Evolutionary conservation across 2,888 invertebrate genomes (phyloP).

Genomic region (Lepidocyrtoides sp.): DNA sequence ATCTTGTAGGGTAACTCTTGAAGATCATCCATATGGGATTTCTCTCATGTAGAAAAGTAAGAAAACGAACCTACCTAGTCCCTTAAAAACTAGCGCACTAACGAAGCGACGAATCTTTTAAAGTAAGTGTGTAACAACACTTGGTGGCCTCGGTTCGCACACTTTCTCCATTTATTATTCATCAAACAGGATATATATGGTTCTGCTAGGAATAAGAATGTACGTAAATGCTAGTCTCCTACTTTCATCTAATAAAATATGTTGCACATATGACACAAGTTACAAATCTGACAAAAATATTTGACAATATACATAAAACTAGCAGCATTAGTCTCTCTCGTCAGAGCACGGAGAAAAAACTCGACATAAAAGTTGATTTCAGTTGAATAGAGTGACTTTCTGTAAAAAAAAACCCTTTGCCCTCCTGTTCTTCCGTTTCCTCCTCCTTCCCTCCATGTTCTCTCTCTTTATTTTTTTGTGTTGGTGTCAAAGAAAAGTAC

Average conservation of each 20-base stretch:
- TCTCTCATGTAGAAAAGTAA: no score
- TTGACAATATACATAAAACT: not conserved
- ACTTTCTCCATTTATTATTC: conserved; percentile 48
- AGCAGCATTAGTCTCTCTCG: not conserved
- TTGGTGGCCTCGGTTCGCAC: no score
- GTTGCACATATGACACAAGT: conserved; percentile 25
- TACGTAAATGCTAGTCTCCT: conserved; percentile 27
- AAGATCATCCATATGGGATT: no score
- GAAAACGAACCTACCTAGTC: no score
- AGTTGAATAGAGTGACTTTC: not conserved
- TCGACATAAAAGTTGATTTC: not conserved
- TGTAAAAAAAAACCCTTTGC: conserved; percentile 1
- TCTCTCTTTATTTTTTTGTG: not conserved
- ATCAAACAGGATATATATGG: not conserved
- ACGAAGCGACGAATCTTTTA: no score
- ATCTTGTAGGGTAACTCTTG: no score
- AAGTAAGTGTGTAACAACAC: no score
- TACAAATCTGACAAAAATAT: conserved; percentile 17
- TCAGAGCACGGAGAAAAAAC: not conserved
- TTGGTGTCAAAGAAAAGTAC: not conserved
- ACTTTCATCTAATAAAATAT: conserved; percentile 33
- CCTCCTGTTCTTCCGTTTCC: not conserved
- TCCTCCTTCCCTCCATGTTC: not conserved
- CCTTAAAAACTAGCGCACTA: no score
- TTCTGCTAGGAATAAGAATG: not conserved